A percentile compares a stretch with the other conserved stretches of the same genome.
phyloP scores from a whole-genome alignment of 2,888 invertebrate species.

The Portevinia maculata region DNA sequence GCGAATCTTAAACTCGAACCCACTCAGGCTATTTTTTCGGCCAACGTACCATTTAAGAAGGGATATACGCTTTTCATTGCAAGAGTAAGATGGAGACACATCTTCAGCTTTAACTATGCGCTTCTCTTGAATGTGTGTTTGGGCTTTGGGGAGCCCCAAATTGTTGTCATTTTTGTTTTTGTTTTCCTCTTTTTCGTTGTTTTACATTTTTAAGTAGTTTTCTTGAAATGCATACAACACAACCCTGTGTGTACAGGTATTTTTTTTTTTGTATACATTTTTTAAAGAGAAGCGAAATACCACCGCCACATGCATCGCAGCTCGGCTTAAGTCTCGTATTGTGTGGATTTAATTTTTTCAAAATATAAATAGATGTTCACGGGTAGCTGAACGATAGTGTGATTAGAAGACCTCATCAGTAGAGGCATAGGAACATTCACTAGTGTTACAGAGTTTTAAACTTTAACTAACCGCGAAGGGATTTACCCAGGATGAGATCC shows the following conservation, averaged over 20 bases:
- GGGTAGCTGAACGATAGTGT: slow-evolving; percentile 81
- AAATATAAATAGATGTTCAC: slow-evolving; percentile 83
- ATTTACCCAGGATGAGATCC: slow-evolving; percentile 81
- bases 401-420: slow-evolving; percentile 82
- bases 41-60: slow-evolving; percentile 46
- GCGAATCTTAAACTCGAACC: slow-evolving; percentile 62
- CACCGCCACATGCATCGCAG: slow-evolving; percentile 47
- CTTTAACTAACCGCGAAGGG: slow-evolving; percentile 81
- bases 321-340: slow-evolving; percentile 41
- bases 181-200: slow-evolving; percentile 51
- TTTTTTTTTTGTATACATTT: slow-evolving; percentile 24
- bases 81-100: slow-evolving; percentile 49
- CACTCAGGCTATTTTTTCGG: slow-evolving; percentile 29
- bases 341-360: slow-evolving; percentile 76
- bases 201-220: slow-evolving; percentile 62
- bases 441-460: slow-evolving; percentile 77
- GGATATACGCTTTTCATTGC: slow-evolving; percentile 49
- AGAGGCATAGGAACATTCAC: slow-evolving; percentile 78
- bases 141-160: slow-evolving; percentile 41
- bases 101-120: slow-evolving; percentile 36
- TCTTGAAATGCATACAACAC: slow-evolving; percentile 65
- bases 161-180: slow-evolving; percentile 50
- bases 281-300: slow-evolving; percentile 62
- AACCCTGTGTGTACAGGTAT: slow-evolving; percentile 63
- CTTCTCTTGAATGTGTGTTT: slow-evolving; percentile 9